A percentile compares a stretch with the other conserved stretches of the same genome.
These are phyloP conservation scores for Adelosebastes latens DNA, from an alignment of 2,797 vertebrate species.

Conservation along the genomic window DNA sequence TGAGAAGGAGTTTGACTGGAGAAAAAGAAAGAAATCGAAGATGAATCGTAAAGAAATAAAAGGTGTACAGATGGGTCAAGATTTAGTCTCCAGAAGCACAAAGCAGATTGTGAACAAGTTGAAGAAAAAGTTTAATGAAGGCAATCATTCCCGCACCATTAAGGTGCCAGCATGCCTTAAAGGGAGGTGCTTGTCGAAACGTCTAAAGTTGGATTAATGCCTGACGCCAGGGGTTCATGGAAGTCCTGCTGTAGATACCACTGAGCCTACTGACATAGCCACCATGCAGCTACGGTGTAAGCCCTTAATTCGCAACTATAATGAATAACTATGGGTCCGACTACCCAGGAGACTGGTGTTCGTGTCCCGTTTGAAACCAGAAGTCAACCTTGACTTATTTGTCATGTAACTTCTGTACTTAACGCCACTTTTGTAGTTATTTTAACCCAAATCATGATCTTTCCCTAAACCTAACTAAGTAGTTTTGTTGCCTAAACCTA, in stretches of 20 bases:
- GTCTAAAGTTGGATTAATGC: not conserved
- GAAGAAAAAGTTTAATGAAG: not conserved
- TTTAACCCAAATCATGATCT: not conserved
- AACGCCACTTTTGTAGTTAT: not conserved
- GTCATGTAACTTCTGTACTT: no score
- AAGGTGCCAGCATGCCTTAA: not conserved
- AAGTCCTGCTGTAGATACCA: not conserved
- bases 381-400: no score
- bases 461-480: not conserved
- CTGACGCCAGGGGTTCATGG: not conserved
- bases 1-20: not conserved
- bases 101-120: not conserved
- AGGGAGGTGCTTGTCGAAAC: not conserved
- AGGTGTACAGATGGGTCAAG: not conserved
- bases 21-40: not conserved
- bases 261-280: not conserved
- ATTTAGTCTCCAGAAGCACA: not conserved
- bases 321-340: no score
- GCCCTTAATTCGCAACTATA: not conserved
- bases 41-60: not conserved
- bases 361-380: no score
- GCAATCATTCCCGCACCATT: no score
- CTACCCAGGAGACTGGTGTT: not conserved
- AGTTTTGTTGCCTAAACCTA: not conserved
- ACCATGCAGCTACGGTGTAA: not conserved